These are phyloP conservation scores for Nesoenas mayeri DNA, from an alignment of 2,113 vertebrate genomes.

Conservation along the genomic window DNA sequence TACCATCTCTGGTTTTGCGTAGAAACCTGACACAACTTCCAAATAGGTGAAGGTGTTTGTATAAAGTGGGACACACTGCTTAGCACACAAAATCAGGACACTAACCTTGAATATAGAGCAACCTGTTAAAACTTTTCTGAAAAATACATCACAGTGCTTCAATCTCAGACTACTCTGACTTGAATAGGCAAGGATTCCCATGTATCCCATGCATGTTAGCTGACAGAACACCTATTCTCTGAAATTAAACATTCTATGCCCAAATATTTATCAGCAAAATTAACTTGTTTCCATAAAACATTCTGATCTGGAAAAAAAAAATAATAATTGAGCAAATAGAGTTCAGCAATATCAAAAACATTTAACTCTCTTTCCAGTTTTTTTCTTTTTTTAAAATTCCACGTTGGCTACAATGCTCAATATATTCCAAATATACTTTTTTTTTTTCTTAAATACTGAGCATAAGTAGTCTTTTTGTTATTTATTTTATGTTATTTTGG, in stretches of 20 bases:
- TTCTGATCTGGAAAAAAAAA: background rate
- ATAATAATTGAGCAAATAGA: background rate
- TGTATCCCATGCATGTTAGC: background rate
- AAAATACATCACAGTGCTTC: background rate
- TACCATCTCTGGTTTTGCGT: background rate
- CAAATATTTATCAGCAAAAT: background rate
- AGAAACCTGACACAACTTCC: background rate
- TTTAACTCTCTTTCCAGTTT: background rate
- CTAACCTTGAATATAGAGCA: background rate
- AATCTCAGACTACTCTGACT: background rate
- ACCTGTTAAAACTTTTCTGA: background rate
- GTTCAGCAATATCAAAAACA: background rate
- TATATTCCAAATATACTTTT: background rate
- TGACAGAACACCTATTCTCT: background rate
- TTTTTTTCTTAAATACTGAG: background rate
- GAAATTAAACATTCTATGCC: background rate
- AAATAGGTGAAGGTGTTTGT: background rate
- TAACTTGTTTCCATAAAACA: background rate
- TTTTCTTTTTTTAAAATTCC: background rate
- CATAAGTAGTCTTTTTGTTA: background rate
- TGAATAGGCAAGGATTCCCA: background rate
- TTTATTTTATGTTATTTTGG: background rate
- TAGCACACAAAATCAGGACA: background rate
- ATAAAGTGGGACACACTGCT: background rate
- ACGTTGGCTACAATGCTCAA: fast-evolving